phyloP scores from a whole-genome alignment of 1,140 invertebrate species.

The Branchinecta lindahli region DNA sequence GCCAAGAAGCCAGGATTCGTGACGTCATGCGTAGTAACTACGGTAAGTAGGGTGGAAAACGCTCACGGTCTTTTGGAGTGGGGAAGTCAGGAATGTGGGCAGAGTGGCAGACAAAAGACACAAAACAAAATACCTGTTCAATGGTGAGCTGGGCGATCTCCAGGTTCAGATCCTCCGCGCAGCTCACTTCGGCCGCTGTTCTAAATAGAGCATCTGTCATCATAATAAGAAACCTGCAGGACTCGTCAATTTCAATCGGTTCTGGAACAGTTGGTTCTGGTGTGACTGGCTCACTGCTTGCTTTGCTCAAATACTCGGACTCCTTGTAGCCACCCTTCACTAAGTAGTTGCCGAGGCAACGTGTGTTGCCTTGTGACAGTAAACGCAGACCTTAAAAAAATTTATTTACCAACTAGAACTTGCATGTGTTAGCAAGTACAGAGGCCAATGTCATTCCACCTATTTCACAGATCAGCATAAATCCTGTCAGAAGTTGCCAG shows the following conservation, averaged over 20 bases:
- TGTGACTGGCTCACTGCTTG: constrained; percentile 58
- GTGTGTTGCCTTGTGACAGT: constrained; percentile 53
- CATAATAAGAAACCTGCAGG: constrained; percentile 63
- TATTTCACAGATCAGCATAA: too few species aligned
- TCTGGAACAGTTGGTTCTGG: constrained; percentile 65
- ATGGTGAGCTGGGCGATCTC: constrained; percentile 60
- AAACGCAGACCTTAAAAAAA: constrained; percentile 37
- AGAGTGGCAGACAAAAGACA: too few species aligned
- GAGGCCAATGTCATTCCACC: background rate
- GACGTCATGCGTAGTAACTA: too few species aligned
- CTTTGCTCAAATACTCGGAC: constrained; percentile 50
- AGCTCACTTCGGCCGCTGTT: constrained; percentile 61
- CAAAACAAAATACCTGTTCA: constrained; percentile 39
- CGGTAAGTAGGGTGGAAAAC: too few species aligned
- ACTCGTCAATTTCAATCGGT: constrained; percentile 58
- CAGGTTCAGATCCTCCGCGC: constrained; percentile 59
- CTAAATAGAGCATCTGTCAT: constrained; percentile 73
- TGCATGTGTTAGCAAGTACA: background rate
- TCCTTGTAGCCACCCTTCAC: constrained; percentile 74
- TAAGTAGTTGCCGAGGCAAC: constrained; percentile 76
- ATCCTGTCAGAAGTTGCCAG: too few species aligned
- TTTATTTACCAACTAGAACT: constrained; percentile 12
- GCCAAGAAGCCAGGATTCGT: too few species aligned
- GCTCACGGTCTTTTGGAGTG: too few species aligned
- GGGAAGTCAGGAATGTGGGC: too few species aligned